Evolutionary conservation across 1,140 invertebrate species (phyloP).

Genomic region (Drosophila truncata): DNA sequence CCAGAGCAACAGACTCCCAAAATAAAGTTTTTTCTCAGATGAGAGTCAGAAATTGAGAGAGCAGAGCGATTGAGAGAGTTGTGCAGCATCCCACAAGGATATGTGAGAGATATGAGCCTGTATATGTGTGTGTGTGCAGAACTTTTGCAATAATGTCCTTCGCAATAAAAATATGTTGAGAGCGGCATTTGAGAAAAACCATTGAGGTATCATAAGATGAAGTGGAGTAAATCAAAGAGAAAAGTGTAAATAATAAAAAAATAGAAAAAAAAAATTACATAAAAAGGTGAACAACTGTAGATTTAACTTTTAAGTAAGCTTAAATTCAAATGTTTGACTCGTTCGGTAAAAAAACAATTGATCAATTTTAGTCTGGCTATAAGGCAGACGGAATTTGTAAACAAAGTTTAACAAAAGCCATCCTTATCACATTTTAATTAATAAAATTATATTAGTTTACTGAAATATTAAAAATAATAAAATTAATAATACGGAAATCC

Average conservation of each 20-base stretch:
- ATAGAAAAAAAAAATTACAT: not conserved
- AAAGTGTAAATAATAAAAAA: not conserved
- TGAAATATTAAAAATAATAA: not conserved
- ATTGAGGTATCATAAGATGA: not conserved
- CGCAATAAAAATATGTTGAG: constrained; percentile 31
- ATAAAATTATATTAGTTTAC: not conserved
- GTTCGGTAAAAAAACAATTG: not conserved
- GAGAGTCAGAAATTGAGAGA: constrained; percentile 21
- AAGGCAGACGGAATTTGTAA: not conserved
- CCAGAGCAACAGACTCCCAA: constrained; percentile 55
- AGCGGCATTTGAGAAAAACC: constrained; percentile 1
- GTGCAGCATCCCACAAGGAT: constrained; percentile 65
- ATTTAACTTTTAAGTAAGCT: not conserved
- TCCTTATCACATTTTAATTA: not conserved
- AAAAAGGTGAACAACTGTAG: not conserved
- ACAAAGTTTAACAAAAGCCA: not conserved
- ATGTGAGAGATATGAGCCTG: not conserved
- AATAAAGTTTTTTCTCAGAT: constrained; percentile 48
- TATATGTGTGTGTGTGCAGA: constrained; percentile 35
- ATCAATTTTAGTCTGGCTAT: not conserved
- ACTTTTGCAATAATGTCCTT: constrained; percentile 57
- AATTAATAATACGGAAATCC: not conserved
- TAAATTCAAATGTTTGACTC: not conserved
- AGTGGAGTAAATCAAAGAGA: constrained; percentile 3
- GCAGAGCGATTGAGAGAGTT: constrained; percentile 58